Evolutionary conservation across 1,140 invertebrate species (phyloP).

Genomic region (Rhopalosiphum padi): DNA sequence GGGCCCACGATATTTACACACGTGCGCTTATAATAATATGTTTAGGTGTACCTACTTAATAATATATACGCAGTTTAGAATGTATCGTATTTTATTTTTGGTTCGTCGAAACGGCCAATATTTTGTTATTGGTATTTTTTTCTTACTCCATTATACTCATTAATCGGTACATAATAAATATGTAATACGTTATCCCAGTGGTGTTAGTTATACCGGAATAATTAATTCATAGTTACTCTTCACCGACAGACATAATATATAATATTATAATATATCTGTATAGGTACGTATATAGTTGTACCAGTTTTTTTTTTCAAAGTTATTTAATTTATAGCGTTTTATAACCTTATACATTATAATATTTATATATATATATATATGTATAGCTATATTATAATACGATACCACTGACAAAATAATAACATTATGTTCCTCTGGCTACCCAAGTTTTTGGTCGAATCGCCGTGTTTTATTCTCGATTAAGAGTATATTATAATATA

Average conservation of each 20-base stretch:
- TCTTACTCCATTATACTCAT: neutral
- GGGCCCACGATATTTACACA: neutral
- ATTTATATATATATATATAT: too few relatives aligned
- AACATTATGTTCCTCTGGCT: neutral
- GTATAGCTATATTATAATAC: too few relatives aligned
- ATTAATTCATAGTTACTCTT: slow-evolving; percentile 28
- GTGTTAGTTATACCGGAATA: neutral
- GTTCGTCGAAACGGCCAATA: neutral
- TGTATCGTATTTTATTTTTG: neutral
- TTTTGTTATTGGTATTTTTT: neutral
- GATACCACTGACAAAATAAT: neutral
- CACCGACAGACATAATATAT: neutral
- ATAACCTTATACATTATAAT: neutral
- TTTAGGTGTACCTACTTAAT: too few relatives aligned
- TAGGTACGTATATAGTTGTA: neutral
- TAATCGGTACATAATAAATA: neutral
- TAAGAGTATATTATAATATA: neutral
- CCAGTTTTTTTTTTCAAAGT: slow-evolving; percentile 28
- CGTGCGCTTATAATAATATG: neutral
- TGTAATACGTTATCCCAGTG: neutral
- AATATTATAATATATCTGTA: neutral
- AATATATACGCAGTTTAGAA: neutral
- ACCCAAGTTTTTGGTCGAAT: neutral
- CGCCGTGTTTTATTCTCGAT: neutral
- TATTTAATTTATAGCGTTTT: slow-evolving; percentile 15